Evolutionary conservation across 2,888 invertebrate species (phyloP).

Genomic region (Mimas tiliae): DNA sequence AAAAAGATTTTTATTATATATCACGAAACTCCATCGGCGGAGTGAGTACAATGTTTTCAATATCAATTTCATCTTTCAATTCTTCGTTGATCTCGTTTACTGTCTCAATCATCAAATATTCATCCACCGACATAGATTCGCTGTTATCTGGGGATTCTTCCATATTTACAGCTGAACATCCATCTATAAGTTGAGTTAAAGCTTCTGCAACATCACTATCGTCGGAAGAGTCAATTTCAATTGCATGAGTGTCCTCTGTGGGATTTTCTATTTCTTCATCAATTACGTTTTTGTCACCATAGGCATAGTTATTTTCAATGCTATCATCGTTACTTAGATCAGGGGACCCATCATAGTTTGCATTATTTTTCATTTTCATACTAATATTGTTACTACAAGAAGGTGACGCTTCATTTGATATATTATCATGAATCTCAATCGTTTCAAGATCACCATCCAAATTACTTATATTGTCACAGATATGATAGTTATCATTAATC

Average conservation of each 20-base stretch:
- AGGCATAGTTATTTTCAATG: no score
- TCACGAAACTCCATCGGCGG: conserved; percentile 68
- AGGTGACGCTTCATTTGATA: not conserved
- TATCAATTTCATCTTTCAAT: conserved; percentile 35
- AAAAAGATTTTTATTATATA: conserved; percentile 29
- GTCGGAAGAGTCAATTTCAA: conserved; percentile 2
- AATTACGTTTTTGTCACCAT: not conserved
- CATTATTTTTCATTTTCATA: not conserved
- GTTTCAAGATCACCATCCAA: conserved; percentile 20
- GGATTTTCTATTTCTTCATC: not conserved
- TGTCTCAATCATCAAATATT: conserved; percentile 63
- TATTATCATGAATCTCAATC: not conserved
- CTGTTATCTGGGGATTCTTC: conserved; percentile 37
- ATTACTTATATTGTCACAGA: conserved; percentile 30
- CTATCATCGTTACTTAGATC: no score
- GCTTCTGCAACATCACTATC: conserved; percentile 62
- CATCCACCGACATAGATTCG: conserved; percentile 55
- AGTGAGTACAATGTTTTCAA: conserved; percentile 57
- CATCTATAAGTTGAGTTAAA: conserved; percentile 67
- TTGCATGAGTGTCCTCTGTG: not conserved
- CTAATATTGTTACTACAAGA: not conserved
- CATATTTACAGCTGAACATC: conserved; percentile 45
- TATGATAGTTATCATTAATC: conserved; percentile 34
- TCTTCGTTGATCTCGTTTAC: conserved; percentile 65
- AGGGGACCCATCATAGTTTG: no score